A percentile compares a stretch with the other conserved stretches of the same genome.
Evolutionary conservation across 2,797 vertebrate genomes (phyloP).

Genomic region (Benthosema pterotum): DNA sequence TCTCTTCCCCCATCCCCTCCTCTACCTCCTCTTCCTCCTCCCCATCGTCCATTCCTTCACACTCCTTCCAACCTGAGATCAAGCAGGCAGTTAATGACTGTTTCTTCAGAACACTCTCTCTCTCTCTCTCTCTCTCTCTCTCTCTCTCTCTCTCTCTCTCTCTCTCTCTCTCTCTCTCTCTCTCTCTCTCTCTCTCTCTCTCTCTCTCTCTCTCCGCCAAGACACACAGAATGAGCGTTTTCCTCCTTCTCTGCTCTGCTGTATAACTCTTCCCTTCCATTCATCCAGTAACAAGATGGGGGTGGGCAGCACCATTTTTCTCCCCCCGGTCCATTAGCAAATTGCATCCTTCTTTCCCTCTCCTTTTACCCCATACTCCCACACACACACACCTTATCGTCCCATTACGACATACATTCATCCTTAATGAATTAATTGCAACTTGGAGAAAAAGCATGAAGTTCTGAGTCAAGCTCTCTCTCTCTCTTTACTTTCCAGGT

Average conservation of each 20-base stretch:
- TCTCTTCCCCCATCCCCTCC: constrained; percentile 20
- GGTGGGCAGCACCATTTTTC: constrained; percentile 55
- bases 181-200: constrained; percentile 54
- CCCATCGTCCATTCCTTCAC: constrained; percentile 26
- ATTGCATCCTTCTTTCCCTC: constrained; percentile 62
- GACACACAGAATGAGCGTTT: constrained; percentile 38
- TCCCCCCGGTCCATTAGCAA: constrained; percentile 78
- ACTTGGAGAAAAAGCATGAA: constrained; percentile 65
- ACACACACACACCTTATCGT: constrained; percentile 40
- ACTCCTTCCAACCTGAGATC: constrained; percentile 48
- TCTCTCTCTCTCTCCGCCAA: constrained; percentile 39
- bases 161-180: constrained; percentile 50
- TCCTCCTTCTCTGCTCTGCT: constrained; percentile 23
- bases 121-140: constrained; percentile 46
- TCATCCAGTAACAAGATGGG: constrained; percentile 38
- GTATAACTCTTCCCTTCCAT: constrained; percentile 22
- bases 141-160: constrained; percentile 11
- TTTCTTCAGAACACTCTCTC: constrained; percentile 65
- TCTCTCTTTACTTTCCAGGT: constrained; percentile 53
- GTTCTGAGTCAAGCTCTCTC: constrained; percentile 35
- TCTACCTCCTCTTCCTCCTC: no score
- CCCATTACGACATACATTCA: constrained; percentile 69
- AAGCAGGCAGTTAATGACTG: constrained; percentile 73
- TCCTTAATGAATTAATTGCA: constrained; percentile 63
- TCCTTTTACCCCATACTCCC: constrained; percentile 38